Conservation (phyloP, 2,797 vertebrate genomes). For the Pangasius djambal region DNA sequence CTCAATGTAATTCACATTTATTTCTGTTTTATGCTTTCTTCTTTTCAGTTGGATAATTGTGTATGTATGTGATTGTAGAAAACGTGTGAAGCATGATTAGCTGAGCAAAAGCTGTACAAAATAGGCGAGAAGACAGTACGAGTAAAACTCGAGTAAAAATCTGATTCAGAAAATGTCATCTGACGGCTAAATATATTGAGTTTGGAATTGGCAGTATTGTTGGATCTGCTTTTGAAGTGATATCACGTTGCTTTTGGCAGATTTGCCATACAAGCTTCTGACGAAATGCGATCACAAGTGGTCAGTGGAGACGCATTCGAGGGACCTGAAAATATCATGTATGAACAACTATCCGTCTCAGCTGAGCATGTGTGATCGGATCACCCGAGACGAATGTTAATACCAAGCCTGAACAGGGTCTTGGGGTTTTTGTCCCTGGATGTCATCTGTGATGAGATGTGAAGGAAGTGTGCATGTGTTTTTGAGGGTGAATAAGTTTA, state of each 20-base stretch:
- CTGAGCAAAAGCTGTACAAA: not conserved
- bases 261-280: not conserved
- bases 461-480: slow-evolving; percentile 32
- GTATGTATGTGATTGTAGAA: not conserved
- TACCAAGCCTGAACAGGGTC: not conserved
- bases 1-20: not conserved
- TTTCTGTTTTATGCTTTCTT: not conserved
- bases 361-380: not conserved
- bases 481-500: slow-evolving; percentile 21
- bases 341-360: not conserved
- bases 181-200: not conserved
- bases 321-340: not conserved
- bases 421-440: not conserved
- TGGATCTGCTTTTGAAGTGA: not conserved
- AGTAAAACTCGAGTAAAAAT: not conserved
- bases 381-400: not conserved
- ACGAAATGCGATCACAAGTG: not conserved
- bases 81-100: not conserved
- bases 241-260: not conserved
- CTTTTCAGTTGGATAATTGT: not conserved
- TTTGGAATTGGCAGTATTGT: not conserved
- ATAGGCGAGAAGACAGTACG: not conserved
- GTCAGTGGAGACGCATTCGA: not conserved
- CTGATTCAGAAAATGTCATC: not conserved
- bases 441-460: slow-evolving; percentile 17